Evolutionary conservation across 1,140 invertebrate genomes (phyloP), one percentile per base, ranked within the genome.

Genomic region (Rhyacophila brunnea): DNA sequence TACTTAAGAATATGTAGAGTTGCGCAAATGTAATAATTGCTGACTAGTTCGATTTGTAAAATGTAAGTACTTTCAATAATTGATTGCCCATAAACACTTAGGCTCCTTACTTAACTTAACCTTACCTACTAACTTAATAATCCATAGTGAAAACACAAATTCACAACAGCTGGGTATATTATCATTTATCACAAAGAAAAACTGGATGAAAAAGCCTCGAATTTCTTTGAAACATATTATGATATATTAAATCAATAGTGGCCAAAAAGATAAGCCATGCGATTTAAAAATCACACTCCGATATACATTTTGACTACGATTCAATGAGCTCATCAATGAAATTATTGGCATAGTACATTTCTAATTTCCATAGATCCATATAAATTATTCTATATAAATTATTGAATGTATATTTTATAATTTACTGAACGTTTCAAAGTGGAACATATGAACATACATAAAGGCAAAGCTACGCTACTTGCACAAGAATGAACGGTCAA

Each of bases 11-110:
- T 58, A 58, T 28, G 47, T 77, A 74, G 73, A 73, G 71, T 78
- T 77, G 74, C 74, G 73, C 75, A 79, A 78, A 74, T 63, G 74
- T 74, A 73, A 75, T 74, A 76, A 75, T 62, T 65, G 64, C 71
- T 79, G 76, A 78, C 76, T 79, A 78, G 76, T 60, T 63, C 75
- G 74, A 70, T 72, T 71, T 76, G 72, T 76, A 75, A 71, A 28
- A 77, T 64, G 62, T 79, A 79, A 79, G 77, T 79, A 79, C 75
- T 73, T 77, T 73, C 71, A 74, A 76, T 77, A 77, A 77, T 77
- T 73, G 71, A 75, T 74, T 68, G 73, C 62, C 58, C 53, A 52
- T 56, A 45, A 28, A 56, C 40, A 56, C 52, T 51, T 53, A 53
- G 58, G 53, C 57, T 64, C 52, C 23, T 56, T 60, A 49, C 61